These are phyloP conservation scores for Steatocranus sp. DNA, from an alignment of 2,797 vertebrate genomes.

Conservation along the genomic window DNA sequence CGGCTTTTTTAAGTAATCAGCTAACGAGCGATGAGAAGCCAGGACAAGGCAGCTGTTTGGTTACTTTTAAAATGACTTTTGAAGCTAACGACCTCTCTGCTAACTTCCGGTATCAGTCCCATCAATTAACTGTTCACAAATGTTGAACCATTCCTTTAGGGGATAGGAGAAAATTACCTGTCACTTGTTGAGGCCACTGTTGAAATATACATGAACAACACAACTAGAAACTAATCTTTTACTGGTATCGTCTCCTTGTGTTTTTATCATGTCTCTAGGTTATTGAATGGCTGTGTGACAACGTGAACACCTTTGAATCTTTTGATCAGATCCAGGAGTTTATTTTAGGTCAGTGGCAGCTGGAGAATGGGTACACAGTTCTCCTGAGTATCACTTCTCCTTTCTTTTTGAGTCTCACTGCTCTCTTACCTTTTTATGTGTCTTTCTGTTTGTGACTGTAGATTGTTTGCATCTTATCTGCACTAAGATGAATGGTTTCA, in stretches of 20 bases:
- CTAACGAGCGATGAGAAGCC: background rate
- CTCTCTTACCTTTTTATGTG: background rate
- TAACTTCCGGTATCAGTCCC: background rate
- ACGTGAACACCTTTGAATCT: conserved; percentile 76
- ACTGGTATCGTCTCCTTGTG: background rate
- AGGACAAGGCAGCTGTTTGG: background rate
- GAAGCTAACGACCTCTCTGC: background rate
- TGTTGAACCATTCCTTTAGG: background rate
- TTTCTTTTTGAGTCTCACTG: background rate
- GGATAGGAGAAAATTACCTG: background rate
- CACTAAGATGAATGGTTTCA: conserved; percentile 20
- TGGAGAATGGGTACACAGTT: background rate
- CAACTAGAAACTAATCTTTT: background rate
- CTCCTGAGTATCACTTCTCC: background rate
- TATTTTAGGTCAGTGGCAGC: conserved; percentile 82
- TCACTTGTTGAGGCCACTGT: background rate
- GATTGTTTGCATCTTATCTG: conserved; percentile 11
- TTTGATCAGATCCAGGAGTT: conserved; percentile 97
- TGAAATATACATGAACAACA: background rate
- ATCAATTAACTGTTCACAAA: background rate
- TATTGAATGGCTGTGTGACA: conserved; percentile 89
- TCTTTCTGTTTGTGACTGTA: background rate
- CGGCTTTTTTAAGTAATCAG: background rate
- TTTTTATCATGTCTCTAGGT: conserved; percentile 71
- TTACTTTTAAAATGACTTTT: background rate